Evolutionary conservation across 1,140 invertebrate genomes (phyloP).

Genomic region (Drosophila simulans): DNA sequence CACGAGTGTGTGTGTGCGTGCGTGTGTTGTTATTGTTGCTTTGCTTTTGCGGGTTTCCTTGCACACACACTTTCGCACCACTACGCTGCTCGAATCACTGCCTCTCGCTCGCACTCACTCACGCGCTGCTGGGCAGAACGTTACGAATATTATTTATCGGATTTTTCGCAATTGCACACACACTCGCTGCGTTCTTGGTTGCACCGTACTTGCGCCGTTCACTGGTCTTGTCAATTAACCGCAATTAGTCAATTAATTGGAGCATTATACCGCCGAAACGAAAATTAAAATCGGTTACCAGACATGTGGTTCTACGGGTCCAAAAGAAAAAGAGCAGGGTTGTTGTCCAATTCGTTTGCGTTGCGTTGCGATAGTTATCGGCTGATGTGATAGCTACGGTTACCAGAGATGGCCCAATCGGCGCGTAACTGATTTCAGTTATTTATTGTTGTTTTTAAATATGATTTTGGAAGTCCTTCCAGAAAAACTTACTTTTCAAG

Average conservation of each 20-base stretch:
- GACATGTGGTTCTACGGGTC: conserved; percentile 84
- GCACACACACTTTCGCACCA: conserved; percentile 47
- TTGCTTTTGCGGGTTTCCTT: conserved; percentile 68
- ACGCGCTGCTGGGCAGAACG: conserved; percentile 68
- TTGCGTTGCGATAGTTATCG: conserved; percentile 7
- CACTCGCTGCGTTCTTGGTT: conserved; percentile 47
- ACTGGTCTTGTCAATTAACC: conserved; percentile 63
- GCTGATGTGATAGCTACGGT: background rate
- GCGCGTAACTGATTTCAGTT: background rate
- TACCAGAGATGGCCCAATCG: background rate
- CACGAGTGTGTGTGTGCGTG: conserved; percentile 20
- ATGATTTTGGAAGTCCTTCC: background rate
- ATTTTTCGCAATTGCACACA: conserved; percentile 47
- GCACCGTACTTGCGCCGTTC: conserved; percentile 58
- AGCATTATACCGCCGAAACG: conserved; percentile 77
- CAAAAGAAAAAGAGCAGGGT: conserved; percentile 78
- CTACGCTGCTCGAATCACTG: conserved; percentile 10
- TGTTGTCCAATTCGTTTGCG: conserved; percentile 5
- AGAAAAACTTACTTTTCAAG: background rate
- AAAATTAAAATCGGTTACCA: conserved; percentile 79
- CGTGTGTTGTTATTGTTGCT: conserved; percentile 44
- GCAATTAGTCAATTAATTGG: conserved; percentile 66
- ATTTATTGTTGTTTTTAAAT: background rate
- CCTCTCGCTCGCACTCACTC: conserved; percentile 70
- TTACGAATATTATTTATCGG: conserved; percentile 66